These are phyloP conservation scores for Distichodus sexfasciatus DNA, from an alignment of 2,797 vertebrate species.

Conservation along the genomic window DNA sequence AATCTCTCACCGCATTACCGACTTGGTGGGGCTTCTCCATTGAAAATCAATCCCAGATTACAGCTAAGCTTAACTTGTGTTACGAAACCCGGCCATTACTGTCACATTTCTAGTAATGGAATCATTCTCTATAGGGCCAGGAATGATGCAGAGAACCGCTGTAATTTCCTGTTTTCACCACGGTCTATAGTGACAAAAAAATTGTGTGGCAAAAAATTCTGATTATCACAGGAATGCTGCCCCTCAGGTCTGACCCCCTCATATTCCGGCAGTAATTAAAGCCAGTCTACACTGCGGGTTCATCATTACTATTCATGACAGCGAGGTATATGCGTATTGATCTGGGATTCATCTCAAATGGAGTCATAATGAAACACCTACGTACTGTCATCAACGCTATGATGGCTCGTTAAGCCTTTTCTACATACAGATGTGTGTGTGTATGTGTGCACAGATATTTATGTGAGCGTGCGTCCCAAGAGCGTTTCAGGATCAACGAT, in stretches of 20 bases:
- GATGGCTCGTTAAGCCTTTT: conserved; percentile 37
- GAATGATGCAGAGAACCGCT: background rate
- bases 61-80: background rate
- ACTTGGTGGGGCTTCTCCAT: background rate
- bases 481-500: background rate
- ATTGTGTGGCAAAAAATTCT: background rate
- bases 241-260: conserved; percentile 23
- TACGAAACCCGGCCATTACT: background rate
- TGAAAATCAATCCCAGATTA: conserved; percentile 1
- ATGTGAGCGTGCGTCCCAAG: background rate
- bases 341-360: conserved; percentile 42
- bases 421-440: conserved; percentile 1
- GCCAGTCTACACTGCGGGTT: background rate
- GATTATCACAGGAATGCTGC: no score
- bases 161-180: background rate
- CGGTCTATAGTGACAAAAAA: conserved; percentile 23
- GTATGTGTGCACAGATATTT: background rate
- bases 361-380: conserved; percentile 47
- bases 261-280: conserved; percentile 35
- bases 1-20: background rate
- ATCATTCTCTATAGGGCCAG: background rate
- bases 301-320: conserved; percentile 31
- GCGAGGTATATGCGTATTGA: conserved; percentile 26
- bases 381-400: conserved; percentile 32
- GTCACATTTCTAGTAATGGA: background rate